Evolutionary conservation across 2,797 vertebrate genomes (phyloP).

Genomic region (Brotula barbata): DNA sequence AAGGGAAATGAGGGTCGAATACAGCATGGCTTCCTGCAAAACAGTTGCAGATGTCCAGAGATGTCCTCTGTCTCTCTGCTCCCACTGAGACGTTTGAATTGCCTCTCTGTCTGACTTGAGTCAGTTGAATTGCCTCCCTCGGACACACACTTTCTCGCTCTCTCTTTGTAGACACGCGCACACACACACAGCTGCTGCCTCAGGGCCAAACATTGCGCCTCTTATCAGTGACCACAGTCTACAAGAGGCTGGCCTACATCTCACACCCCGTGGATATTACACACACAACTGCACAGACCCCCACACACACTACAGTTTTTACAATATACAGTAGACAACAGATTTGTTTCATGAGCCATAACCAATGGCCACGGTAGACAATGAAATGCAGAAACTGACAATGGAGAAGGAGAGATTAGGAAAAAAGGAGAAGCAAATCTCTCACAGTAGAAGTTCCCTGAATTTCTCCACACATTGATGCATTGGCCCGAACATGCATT

Average conservation of each 20-base stretch:
- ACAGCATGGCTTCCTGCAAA: conserved; percentile 61
- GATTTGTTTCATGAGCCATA: conserved; percentile 29
- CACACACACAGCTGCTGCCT: conserved; percentile 15
- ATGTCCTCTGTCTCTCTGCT: conserved; percentile 59
- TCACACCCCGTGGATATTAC: conserved; percentile 17
- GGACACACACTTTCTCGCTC: conserved; percentile 2
- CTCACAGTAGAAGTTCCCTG: conserved; percentile 42
- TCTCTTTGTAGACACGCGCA: conserved; percentile 6
- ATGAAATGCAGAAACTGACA: conserved; percentile 21
- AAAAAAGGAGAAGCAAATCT: conserved; percentile 41
- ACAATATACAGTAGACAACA: conserved; percentile 1
- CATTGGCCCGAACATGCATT: conserved; percentile 71
- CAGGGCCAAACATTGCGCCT: conserved; percentile 37
- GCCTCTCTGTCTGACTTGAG: conserved; percentile 60
- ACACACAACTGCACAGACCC: conserved; percentile 2
- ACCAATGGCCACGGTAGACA: conserved; percentile 8
- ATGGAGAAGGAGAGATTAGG: conserved; percentile 17
- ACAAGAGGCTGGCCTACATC: conserved; percentile 30
- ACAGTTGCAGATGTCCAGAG: conserved; percentile 75
- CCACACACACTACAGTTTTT: background rate
- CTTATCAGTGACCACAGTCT: conserved; percentile 50
- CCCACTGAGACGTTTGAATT: conserved; percentile 61
- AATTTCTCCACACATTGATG: conserved; percentile 63
- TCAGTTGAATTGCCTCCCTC: conserved; percentile 43
- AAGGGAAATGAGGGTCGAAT: conserved; percentile 54